Conservation (phyloP, 2,888 invertebrate genomes). For the Nomada ruficornis region DNA sequence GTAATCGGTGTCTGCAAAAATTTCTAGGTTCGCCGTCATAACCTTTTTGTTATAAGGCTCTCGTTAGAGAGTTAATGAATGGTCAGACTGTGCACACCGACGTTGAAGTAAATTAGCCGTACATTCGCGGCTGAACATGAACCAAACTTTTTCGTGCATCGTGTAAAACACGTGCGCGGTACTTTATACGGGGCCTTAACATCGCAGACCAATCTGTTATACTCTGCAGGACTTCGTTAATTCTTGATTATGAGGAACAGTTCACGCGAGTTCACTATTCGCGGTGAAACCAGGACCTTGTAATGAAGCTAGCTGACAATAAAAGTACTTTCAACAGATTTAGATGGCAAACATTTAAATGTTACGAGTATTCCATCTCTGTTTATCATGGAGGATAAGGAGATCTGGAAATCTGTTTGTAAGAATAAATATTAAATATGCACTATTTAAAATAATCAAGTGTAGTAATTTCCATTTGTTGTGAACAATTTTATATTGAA, state of each 20-base stretch:
- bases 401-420: no score
- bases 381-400: neutral
- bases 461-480: no score
- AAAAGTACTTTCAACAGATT: no score
- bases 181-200: constrained; percentile 19
- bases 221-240: constrained; percentile 28
- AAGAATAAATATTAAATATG: no score
- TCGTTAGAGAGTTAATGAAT: constrained; percentile 51
- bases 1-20: constrained; percentile 13
- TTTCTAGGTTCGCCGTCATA: constrained; percentile 11
- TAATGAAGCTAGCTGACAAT: neutral
- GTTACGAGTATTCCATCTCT: neutral
- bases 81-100: constrained; percentile 20
- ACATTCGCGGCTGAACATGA: constrained; percentile 44
- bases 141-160: constrained; percentile 32
- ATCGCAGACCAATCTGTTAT: constrained; percentile 6
- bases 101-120: constrained; percentile 45
- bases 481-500: no score
- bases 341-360: no score
- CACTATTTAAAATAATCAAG: no score
- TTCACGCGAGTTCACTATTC: constrained; percentile 11
- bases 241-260: constrained; percentile 34
- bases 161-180: constrained; percentile 17
- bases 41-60: constrained; percentile 36
- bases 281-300: neutral